Evolutionary conservation across 2,113 vertebrate genomes (phyloP).

Genomic region (Mormyrus lacerda): DNA sequence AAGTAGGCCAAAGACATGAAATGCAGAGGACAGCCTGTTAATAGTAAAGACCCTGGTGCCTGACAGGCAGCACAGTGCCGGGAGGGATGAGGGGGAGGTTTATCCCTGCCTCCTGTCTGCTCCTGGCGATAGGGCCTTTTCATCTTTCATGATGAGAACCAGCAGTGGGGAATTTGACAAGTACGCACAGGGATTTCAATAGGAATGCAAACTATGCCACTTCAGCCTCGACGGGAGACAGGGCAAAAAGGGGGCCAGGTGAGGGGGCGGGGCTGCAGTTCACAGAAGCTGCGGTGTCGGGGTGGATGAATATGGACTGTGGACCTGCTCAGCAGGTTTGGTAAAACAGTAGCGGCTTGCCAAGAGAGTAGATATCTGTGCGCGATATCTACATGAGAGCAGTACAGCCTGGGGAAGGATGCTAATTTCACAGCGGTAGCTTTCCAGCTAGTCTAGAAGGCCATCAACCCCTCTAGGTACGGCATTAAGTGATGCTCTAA

Average conservation of each 20-base stretch:
- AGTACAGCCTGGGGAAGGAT: neutral
- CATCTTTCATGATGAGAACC: conserved; percentile 9
- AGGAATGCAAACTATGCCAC: conserved; percentile 42
- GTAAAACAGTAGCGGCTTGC: neutral
- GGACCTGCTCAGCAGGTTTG: neutral
- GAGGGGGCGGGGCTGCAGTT: neutral
- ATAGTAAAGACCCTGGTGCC: neutral
- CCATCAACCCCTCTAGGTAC: neutral
- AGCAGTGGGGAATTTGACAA: conserved; percentile 23
- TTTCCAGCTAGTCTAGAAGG: neutral
- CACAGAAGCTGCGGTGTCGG: neutral
- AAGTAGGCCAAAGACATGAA: neutral
- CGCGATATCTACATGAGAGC: neutral
- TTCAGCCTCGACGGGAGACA: neutral
- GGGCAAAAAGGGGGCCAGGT: neutral
- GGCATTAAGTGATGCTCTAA: neutral
- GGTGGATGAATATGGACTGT: neutral
- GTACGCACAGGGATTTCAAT: conserved; percentile 30
- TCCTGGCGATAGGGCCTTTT: conserved; percentile 14
- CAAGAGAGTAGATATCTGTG: neutral
- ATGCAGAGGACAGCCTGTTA: neutral
- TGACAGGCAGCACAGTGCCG: neutral
- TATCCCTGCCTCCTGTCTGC: neutral
- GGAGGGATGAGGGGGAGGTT: neutral
- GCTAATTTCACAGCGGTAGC: neutral